A percentile compares a stretch with the other conserved stretches of the same genome.
These are phyloP conservation scores for Deilephila elpenor DNA, from an alignment of 2,888 invertebrate species.

Conservation along the genomic window DNA sequence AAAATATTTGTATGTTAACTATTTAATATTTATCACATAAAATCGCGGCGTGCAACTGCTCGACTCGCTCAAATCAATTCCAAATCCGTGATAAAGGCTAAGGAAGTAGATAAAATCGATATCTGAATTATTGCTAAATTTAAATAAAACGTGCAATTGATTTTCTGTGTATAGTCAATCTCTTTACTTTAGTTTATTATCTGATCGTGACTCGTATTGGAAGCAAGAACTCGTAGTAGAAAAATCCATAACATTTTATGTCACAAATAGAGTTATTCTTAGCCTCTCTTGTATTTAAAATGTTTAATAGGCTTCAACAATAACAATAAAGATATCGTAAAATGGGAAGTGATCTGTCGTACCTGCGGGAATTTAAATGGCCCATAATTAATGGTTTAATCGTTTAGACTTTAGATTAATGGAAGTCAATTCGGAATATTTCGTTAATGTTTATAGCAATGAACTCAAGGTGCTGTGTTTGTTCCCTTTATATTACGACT, in stretches of 20 bases:
- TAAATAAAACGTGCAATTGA: slow-evolving; percentile 12
- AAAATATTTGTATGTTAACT: neutral
- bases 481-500: neutral
- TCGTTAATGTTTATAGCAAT: neutral
- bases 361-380: neutral
- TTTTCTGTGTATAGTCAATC: neutral
- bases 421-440: slow-evolving; percentile 2
- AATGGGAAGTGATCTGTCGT: neutral
- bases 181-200: neutral
- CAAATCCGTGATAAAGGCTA: neutral
- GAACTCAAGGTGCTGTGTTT: neutral
- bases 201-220: slow-evolving; percentile 3
- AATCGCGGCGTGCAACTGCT: neutral
- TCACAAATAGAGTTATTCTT: neutral
- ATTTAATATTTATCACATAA: neutral
- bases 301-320: neutral
- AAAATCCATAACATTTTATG: neutral
- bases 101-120: slow-evolving; percentile 19
- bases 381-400: neutral
- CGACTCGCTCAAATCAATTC: neutral
- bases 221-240: slow-evolving; percentile 1
- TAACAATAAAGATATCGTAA: slow-evolving; percentile 17
- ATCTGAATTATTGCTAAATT: slow-evolving; percentile 12
- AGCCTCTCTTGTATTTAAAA: neutral
- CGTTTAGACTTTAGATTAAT: neutral